Evolutionary conservation across 2,113 vertebrate genomes (phyloP), one percentile per base, ranked within the genome.

Genomic region (Illadopsis cleaveri): DNA sequence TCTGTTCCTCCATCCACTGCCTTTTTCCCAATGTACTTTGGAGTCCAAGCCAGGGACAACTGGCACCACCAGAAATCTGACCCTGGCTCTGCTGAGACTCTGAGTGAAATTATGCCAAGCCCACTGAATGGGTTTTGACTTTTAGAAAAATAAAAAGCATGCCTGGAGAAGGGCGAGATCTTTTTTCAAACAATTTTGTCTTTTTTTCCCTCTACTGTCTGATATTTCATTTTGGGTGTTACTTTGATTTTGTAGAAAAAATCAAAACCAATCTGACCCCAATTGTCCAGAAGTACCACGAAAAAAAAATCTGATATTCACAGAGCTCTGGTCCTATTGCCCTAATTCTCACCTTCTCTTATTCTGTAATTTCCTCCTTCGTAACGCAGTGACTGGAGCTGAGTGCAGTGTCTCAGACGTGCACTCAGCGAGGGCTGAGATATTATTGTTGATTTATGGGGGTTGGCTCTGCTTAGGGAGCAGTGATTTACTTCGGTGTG

Each of bases 301-400:
- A 70, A 77, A 84, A 82, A 70, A 70, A 70, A 81, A 33, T 12
- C 87, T 78, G 90, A 83, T 93, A 91, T 69, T 87, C 89, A 72
- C 80, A 89, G 72, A 82, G 91, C 95, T 82, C 51, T 95, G 70
- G 83, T 95, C 91, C 91, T 64, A 48, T 73, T 95, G 95, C 95
- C 94, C 96, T 89, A 95, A 95, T 97, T 93, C 94, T 96, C 96
- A 97, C 96, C 96, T 94, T 68, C 96, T 93, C 94, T 89, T 93
- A 95, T 93, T 86, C 91, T 95, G 93, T 86, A 96, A 96, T 97
- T 97, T 97, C 89, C 95, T 93, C 91, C 91, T 86, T 83, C 47
- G 9, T 96, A 91, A 82, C 65, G 4, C 4, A 1, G 86, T 87
- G 96, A 82, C 94, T 92, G 20, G 94, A 94, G 90, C 88, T 15